phyloP scores from a whole-genome alignment of 1,140 invertebrate genomes.

The Antheraea pernyi region DNA sequence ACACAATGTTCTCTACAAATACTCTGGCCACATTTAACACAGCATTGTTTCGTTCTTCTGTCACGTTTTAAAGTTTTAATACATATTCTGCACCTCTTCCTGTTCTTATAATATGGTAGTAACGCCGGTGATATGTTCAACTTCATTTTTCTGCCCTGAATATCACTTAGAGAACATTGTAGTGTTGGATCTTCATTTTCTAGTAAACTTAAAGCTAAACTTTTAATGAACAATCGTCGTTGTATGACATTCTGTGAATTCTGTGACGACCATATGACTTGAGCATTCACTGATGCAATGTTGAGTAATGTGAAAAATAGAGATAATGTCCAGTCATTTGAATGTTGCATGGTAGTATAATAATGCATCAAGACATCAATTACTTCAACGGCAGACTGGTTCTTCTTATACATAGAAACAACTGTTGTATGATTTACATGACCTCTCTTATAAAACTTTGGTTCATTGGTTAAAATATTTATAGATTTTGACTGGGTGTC shows the following conservation, averaged over 20 bases:
- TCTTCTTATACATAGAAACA: slow-evolving; percentile 63
- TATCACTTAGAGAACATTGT: slow-evolving; percentile 18
- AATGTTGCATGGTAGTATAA: slow-evolving; percentile 72
- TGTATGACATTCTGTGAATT: slow-evolving; percentile 44
- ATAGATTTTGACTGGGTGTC: slow-evolving; percentile 41
- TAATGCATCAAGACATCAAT: slow-evolving; percentile 71
- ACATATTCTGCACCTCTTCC: slow-evolving; percentile 60
- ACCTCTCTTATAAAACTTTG: slow-evolving; percentile 51
- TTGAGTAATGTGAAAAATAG: slow-evolving; percentile 77
- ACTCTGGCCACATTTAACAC: slow-evolving; percentile 55
- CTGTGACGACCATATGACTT: slow-evolving; percentile 65
- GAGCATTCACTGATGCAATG: slow-evolving; percentile 76
- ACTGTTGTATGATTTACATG: slow-evolving; percentile 38
- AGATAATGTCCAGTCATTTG: slow-evolving; percentile 76
- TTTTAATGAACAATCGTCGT: slow-evolving; percentile 64
- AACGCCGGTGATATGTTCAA: slow-evolving; percentile 10
- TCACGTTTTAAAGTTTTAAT: slow-evolving; percentile 44
- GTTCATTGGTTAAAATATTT: slow-evolving; percentile 57
- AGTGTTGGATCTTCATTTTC: slow-evolving; percentile 32
- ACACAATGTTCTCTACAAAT: slow-evolving; percentile 69
- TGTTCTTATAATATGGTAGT: slow-evolving; percentile 33
- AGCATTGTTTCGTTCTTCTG: slow-evolving; percentile 58
- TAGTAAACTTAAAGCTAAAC: slow-evolving; percentile 63
- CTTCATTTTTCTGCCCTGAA: slow-evolving; percentile 15
- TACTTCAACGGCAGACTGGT: slow-evolving; percentile 66